These are phyloP conservation scores for Lepidocolaptes lacrymiger DNA, from an alignment of 2,797 vertebrate species.

Conservation along the genomic window DNA sequence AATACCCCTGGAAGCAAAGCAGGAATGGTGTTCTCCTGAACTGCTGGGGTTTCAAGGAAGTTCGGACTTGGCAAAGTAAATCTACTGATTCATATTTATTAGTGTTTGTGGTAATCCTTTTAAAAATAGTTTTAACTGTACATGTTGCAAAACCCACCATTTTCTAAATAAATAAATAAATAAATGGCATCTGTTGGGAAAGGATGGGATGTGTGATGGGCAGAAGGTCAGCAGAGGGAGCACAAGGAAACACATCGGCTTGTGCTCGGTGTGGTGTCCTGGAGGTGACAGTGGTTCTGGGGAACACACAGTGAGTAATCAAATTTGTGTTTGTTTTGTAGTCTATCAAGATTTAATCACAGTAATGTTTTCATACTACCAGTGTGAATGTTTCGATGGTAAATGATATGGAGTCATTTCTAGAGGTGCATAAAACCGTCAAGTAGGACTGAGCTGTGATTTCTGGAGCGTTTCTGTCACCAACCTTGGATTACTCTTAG, in stretches of 20 bases:
- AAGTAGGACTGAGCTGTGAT: neutral
- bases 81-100: neutral
- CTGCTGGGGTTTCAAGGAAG: neutral
- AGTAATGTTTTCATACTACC: neutral
- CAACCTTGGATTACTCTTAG: neutral
- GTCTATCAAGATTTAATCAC: neutral
- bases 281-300: neutral
- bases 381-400: neutral
- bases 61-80: neutral
- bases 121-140: neutral
- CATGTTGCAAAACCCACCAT: neutral
- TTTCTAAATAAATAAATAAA: neutral
- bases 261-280: rapidly evolving
- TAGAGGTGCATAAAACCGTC: neutral
- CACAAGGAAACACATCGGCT: neutral
- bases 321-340: neutral
- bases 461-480: rapidly evolving
- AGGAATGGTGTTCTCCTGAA: neutral
- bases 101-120: neutral
- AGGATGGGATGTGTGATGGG: neutral
- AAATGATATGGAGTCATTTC: neutral
- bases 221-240: constrained; percentile 19
- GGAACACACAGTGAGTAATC: neutral
- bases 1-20: neutral
- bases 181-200: neutral